Evolutionary conservation across 2,113 vertebrate species (phyloP).

Genomic region (Aphyosemion australe): DNA sequence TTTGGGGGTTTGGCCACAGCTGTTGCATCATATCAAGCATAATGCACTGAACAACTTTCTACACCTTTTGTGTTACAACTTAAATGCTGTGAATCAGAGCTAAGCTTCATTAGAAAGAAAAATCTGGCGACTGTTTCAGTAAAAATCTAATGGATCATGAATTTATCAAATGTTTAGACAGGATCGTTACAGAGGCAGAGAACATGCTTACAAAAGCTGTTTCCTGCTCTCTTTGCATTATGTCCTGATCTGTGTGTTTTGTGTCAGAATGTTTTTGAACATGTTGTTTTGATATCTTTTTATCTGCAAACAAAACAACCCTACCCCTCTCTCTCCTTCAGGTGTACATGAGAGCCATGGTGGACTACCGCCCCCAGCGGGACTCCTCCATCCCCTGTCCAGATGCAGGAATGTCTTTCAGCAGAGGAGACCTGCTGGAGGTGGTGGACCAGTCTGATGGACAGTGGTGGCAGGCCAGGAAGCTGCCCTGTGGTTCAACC

Average conservation of each 20-base stretch:
- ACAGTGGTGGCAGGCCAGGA: conserved; percentile 93
- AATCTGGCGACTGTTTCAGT: too few species aligned
- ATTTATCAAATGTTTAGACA: too few species aligned
- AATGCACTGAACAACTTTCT: too few species aligned
- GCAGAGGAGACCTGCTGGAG: conserved; percentile 90
- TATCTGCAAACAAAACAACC: background rate
- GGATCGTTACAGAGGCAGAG: too few species aligned
- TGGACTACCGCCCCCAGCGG: conserved; percentile 88
- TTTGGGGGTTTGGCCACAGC: too few species aligned
- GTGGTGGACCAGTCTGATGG: conserved; percentile 89
- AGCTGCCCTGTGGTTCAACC: conserved; percentile 76
- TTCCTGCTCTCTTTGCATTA: too few species aligned
- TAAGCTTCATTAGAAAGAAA: too few species aligned
- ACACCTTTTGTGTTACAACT: too few species aligned
- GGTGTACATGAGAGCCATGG: conserved; percentile 89
- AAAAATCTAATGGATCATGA: too few species aligned
- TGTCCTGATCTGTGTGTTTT: background rate
- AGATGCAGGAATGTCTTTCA: conserved; percentile 88
- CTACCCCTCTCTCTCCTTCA: conserved; percentile 47
- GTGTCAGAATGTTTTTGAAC: background rate
- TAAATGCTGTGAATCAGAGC: too few species aligned
- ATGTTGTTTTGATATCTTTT: background rate
- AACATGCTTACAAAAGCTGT: too few species aligned
- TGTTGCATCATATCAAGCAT: too few species aligned
- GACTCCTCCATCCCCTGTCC: conserved; percentile 88